phyloP scores from a whole-genome alignment of 2,888 invertebrate species.

The Dicyrtoma fusca region DNA sequence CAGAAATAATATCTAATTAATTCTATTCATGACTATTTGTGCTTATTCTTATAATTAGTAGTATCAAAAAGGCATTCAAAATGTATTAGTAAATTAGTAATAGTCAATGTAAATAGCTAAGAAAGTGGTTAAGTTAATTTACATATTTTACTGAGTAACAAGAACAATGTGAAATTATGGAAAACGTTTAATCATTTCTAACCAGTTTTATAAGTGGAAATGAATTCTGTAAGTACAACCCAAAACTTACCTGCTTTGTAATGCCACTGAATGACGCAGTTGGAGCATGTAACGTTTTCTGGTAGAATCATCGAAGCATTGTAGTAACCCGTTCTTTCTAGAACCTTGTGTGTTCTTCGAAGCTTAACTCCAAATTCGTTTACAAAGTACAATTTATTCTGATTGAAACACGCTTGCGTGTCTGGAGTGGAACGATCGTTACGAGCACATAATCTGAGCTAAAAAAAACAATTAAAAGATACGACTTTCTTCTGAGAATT shows the following conservation, averaged over 20 bases:
- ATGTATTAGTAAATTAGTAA: too few species aligned
- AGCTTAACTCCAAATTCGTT: slow-evolving; percentile 2
- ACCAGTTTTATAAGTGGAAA: too few species aligned
- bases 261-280: slow-evolving; percentile 49
- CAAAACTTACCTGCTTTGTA: slow-evolving; percentile 45
- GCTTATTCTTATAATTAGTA: too few species aligned
- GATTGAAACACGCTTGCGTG: slow-evolving; percentile 80
- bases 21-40: too few species aligned
- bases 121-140: too few species aligned
- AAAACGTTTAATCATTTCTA: too few species aligned
- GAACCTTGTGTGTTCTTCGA: slow-evolving; percentile 7
- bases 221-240: too few species aligned
- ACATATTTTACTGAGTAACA: too few species aligned
- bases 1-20: background rate
- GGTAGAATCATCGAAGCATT: slow-evolving; percentile 34
- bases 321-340: slow-evolving; percentile 29
- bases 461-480: slow-evolving; percentile 67
- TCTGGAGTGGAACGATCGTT: slow-evolving; percentile 79
- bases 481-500: too few species aligned
- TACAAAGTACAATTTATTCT: slow-evolving; percentile 60
- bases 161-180: too few species aligned
- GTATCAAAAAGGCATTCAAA: too few species aligned
- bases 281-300: slow-evolving; percentile 39
- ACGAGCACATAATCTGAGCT: slow-evolving; percentile 82
- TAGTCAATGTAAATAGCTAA: too few species aligned